Evolutionary conservation across 2,888 invertebrate genomes (phyloP).

Genomic region (Anodontia alba): DNA sequence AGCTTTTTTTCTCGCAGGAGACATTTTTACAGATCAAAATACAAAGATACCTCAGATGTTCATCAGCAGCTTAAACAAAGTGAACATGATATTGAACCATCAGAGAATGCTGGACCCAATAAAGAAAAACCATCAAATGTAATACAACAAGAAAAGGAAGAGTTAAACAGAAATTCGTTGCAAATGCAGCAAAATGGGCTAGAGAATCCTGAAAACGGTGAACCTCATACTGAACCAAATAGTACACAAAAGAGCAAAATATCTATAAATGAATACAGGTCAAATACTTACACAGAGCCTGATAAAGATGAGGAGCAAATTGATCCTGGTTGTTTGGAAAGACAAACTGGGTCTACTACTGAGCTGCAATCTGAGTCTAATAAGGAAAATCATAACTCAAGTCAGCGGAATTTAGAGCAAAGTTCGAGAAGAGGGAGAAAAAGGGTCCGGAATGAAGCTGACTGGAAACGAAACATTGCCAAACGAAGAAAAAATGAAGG

Average conservation of each 20-base stretch:
- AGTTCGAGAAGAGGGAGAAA: conserved; percentile 14
- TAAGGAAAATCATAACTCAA: background rate
- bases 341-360: background rate
- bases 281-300: background rate
- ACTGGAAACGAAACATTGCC: conserved; percentile 33
- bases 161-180: conserved; percentile 1
- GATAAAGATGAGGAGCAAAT: background rate
- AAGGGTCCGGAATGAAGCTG: conserved; percentile 20
- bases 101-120: background rate
- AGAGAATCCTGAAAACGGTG: background rate
- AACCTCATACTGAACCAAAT: background rate
- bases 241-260: background rate
- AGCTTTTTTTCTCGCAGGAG: background rate
- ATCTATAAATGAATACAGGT: background rate
- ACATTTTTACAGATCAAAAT: background rate
- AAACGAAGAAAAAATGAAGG: conserved; percentile 31
- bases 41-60: background rate
- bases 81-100: background rate
- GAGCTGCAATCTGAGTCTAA: background rate
- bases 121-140: background rate
- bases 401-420: background rate
- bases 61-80: too few relatives aligned
- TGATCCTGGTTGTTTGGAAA: background rate
- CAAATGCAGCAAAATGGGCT: background rate
- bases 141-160: conserved; percentile 5